Base-by-base conservation (phyloP, 2,113 vertebrate species). In the Ceyx cyanopectus region DNA sequence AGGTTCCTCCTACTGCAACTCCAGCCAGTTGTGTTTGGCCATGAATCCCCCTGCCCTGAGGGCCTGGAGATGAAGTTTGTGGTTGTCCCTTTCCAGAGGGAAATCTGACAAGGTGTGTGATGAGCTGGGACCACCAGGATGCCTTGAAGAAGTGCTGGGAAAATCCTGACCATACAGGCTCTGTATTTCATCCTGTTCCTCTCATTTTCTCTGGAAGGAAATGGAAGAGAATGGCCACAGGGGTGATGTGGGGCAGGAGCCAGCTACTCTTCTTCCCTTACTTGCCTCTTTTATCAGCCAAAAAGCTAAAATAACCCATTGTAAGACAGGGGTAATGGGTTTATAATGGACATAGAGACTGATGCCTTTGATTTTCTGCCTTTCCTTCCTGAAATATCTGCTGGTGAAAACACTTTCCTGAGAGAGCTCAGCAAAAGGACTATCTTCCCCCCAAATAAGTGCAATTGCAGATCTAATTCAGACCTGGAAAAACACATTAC, bases 291-390 rank as follows among this genome's bases (percentile, higher is more conserved):
- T 74, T 15, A 87, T 18, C 20, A 76, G 82, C 40, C 72, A 80
- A 63, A 90, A 91, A 83, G 65, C 87, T 60, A 48, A 91, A 90
- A 87, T 34, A 85, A 85, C 27, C 29, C 21, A 2, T 1, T 45
- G 17, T 60, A 89, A 68, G 53, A 84, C 23, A 86, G 65, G 37
- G 34, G 23, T 82, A 93, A 95, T 85, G 88, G 81, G 56, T 67
- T 82, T 17, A 16, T 90, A 89, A 89, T 51, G 82, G 85, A 82
- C 46, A 51, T 1, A 79, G 46, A 82, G 63, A 70, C 51, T 37
- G 43, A 34, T 60, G 87, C 40, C 76, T 96, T 96, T 86, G 57
- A 85, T 93, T 88, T 93, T 81, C 76, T 68, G 82, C 43, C 73
- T 85, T 92, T 83, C 68, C 37, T 65, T 90, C 65, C 88, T 48